Conservation (phyloP, 1,140 invertebrate species). For the Drosophila mayri region DNA sequence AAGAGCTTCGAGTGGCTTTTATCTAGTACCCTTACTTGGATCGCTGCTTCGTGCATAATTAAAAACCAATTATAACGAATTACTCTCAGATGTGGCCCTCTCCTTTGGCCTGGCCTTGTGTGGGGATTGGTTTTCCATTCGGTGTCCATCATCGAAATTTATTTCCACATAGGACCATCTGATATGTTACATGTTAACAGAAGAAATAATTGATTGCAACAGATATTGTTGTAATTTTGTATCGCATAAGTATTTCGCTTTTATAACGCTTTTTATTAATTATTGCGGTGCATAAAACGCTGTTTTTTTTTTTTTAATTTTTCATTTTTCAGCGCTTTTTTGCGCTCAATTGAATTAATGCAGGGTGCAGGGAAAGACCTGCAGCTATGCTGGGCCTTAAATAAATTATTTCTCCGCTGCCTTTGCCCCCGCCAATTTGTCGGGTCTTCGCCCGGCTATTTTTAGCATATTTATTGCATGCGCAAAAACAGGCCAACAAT, state of each 20-base stretch:
- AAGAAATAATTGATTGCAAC: neutral
- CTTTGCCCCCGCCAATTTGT: conserved; percentile 48
- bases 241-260: neutral
- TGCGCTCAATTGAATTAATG: conserved; percentile 70
- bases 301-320: conserved; percentile 28
- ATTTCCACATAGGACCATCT: conserved; percentile 32
- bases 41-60: conserved; percentile 63
- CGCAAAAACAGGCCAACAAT: conserved; percentile 49
- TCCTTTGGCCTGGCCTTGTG: conserved; percentile 20
- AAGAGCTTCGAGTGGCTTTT: conserved; percentile 50
- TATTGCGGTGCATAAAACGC: conserved; percentile 17
- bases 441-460: conserved; percentile 59
- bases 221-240: neutral
- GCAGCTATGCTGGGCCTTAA: conserved; percentile 52
- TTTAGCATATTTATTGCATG: conserved; percentile 77
- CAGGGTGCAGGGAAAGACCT: conserved; percentile 6
- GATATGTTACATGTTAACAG: conserved; percentile 1
- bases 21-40: conserved; percentile 23
- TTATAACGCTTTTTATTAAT: conserved; percentile 6
- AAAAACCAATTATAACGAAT: conserved; percentile 69
- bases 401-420: conserved; percentile 47
- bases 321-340: too few species aligned
- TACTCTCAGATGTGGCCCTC: conserved; percentile 30
- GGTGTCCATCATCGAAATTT: conserved; percentile 60
- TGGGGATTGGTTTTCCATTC: conserved; percentile 8